A percentile compares a stretch with the other conserved stretches of the same genome.
Conservation (phyloP, 2,888 invertebrate species). For the Andrena hattorfiana region DNA sequence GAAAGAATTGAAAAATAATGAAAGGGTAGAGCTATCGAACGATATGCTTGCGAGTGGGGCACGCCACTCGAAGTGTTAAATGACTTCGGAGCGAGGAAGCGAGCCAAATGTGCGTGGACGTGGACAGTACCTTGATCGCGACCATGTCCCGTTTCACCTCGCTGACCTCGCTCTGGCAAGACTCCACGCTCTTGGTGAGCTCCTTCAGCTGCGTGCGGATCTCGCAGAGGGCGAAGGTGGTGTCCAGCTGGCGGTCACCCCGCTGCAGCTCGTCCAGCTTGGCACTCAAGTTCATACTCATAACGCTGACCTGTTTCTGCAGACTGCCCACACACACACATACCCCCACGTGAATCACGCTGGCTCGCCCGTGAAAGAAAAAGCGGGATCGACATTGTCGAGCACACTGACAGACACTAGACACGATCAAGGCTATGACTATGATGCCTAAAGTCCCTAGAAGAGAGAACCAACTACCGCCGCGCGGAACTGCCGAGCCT, state of each 20-base stretch:
- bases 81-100: constrained; percentile 1
- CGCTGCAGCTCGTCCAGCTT: constrained; percentile 97
- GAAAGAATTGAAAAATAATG: too few relatives aligned
- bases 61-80: too few relatives aligned
- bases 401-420: constrained; percentile 73
- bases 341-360: constrained; percentile 70
- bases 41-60: too few relatives aligned
- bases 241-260: constrained; percentile 95
- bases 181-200: constrained; percentile 97
- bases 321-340: constrained; percentile 88
- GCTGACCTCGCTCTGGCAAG: constrained; percentile 97
- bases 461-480: constrained; percentile 67
- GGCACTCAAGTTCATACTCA: constrained; percentile 98
- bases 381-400: constrained; percentile 67
- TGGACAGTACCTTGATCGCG: constrained; percentile 90
- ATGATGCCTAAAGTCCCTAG: constrained; percentile 68
- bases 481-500: constrained; percentile 73
- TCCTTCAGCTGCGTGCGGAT: constrained; percentile 97
- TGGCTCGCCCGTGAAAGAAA: constrained; percentile 66
- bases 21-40: too few relatives aligned
- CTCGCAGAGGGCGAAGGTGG: constrained; percentile 96
- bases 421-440: constrained; percentile 73
- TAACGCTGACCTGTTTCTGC: constrained; percentile 99
- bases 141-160: constrained; percentile 98
- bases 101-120: neutral